These are phyloP conservation scores for Brachionus calyciflorus DNA, from an alignment of 1,140 invertebrate genomes.

Conservation along the genomic window DNA sequence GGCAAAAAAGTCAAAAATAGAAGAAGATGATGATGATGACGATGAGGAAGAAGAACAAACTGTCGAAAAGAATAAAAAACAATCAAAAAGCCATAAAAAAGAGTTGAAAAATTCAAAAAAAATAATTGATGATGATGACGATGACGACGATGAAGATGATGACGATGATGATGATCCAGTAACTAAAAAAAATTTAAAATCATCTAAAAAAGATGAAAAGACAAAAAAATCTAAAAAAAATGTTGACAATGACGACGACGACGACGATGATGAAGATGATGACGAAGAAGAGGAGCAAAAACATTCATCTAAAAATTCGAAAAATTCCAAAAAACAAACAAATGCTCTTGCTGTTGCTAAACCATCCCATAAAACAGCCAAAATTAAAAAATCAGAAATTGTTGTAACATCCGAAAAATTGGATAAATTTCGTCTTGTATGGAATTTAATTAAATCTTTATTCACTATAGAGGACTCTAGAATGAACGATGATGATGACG, in stretches of 20 bases:
- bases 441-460: conserved; percentile 30
- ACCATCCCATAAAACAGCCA: neutral
- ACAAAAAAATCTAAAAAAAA: neutral
- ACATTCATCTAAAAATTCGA: no score
- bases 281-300: conserved; percentile 22
- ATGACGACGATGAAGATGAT: conserved; percentile 13
- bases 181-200: neutral
- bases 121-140: conserved; percentile 47
- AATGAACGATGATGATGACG: neutral
- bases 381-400: conserved; percentile 39
- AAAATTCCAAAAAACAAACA: neutral
- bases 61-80: conserved; percentile 50
- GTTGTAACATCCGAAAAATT: neutral
- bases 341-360: neutral
- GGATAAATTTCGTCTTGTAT: conserved; percentile 13
- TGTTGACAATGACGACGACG: neutral
- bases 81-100: no score
- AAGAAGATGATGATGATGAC: conserved; percentile 50
- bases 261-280: conserved; percentile 45
- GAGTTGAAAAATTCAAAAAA: conserved; percentile 34
- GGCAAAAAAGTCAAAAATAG: conserved; percentile 35
- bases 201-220: no score
- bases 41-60: conserved; percentile 50
- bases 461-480: conserved; percentile 1
- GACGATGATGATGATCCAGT: neutral